Base-by-base conservation (phyloP, 2,888 invertebrate species). In the Ectobius pallidus region DNA sequence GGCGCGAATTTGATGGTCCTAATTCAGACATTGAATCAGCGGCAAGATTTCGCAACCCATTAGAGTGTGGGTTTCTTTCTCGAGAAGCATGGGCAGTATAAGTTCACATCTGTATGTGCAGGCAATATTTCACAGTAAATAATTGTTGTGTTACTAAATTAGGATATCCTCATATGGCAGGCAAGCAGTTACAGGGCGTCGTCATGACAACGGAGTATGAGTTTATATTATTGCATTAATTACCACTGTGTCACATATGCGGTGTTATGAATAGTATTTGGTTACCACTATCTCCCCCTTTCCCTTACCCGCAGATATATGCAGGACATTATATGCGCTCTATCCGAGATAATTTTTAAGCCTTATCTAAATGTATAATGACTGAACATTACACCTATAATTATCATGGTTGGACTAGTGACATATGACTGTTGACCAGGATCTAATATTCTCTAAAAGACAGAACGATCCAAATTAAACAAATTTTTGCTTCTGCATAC, bases 221-320 rank as follows among this genome's bases (percentile, higher is more conserved):
- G 49, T 18, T 49, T 49, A 49, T 49, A 49, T 49, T 49, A 9
- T 49, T 49, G 49, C 18, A 49, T 49, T 39, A 49, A 49, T 49
- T 49, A 49, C 49, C 6, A 18, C 14, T 2, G 7, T 39, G 39
- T 39, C 7, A 39, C 39, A 39, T 39, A 39, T 49, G 49, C n/a
- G n/a, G n/a, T n/a, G n/a, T n/a, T n/a, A n/a, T n/a, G 6, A 49
- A 49, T 9, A 39, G 18, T 22, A 49, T 49, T 49, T 49, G 49
- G 49, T n/a, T 49, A n/a, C 49, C 6, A 39, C 6, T 6, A 39
- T 39, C 7, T 39, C 39, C 39, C 6, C 39, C 39, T 14, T 14
- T 9, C 39, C 39, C 39, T 14, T 39, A 6, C 39, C 39, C 6
- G 7, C 18, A 1, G 49, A 20, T 49, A 20, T 18, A 22, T 22